Evolutionary conservation across 2,888 invertebrate species (phyloP).

Genomic region (Terebella lapidaria): DNA sequence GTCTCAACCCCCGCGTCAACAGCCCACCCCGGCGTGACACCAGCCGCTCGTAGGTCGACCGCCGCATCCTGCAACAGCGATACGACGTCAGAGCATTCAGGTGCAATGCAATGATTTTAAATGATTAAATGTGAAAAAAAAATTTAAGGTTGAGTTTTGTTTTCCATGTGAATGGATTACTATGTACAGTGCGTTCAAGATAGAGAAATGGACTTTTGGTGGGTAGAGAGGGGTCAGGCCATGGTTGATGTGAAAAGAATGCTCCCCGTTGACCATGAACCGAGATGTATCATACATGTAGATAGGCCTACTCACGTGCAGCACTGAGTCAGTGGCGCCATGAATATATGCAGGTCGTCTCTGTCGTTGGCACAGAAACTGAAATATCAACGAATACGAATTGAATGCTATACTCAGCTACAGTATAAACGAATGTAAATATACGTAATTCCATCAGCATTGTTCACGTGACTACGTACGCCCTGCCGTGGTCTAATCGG

Average conservation of each 20-base stretch:
- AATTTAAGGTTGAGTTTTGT: no score
- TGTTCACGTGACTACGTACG: slow-evolving; percentile 22
- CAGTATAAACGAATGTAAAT: not conserved
- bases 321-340: slow-evolving; percentile 27
- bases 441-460: not conserved
- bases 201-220: no score
- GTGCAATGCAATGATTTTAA: no score
- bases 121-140: no score
- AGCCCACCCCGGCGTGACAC: slow-evolving; percentile 4
- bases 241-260: no score
- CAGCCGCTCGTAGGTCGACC: slow-evolving; percentile 20
- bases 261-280: no score
- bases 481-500: slow-evolving; percentile 27
- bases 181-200: no score
- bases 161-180: no score
- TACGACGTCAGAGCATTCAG: no score
- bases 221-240: no score
- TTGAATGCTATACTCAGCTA: not conserved
- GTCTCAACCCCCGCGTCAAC: slow-evolving; percentile 9
- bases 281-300: no score
- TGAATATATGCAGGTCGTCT: slow-evolving; percentile 23
- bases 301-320: no score
- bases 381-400: not conserved
- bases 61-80: slow-evolving; percentile 18
- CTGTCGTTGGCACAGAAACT: slow-evolving; percentile 25